phyloP scores from a whole-genome alignment of 1,140 invertebrate species.

The Pantala flavescens region DNA sequence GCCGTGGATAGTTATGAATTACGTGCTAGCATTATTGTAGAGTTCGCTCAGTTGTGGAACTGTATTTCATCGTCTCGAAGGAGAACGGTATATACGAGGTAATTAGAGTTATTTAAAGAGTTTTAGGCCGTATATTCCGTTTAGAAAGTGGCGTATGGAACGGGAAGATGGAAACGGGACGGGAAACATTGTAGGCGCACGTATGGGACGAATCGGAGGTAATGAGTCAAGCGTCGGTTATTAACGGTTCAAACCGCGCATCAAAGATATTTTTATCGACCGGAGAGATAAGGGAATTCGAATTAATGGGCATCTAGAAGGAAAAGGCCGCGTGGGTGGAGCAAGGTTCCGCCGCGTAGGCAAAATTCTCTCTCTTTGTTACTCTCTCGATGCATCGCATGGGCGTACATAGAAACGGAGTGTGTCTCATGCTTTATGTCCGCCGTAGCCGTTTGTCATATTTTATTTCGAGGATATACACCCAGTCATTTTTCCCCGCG shows the following conservation, averaged over 20 bases:
- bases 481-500: neutral
- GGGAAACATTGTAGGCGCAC: neutral
- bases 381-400: neutral
- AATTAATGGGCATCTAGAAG: neutral
- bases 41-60: neutral
- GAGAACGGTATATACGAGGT: neutral
- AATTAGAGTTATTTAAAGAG: conserved; percentile 8
- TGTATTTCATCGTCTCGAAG: neutral
- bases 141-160: neutral
- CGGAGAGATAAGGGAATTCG: neutral
- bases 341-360: neutral
- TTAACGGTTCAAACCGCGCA: neutral
- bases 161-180: neutral
- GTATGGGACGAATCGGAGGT: neutral
- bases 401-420: neutral
- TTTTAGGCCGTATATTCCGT: neutral
- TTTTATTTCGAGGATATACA: neutral
- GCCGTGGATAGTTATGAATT: too few species aligned
- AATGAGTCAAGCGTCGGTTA: neutral
- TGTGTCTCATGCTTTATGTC: neutral
- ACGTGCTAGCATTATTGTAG: too few species aligned
- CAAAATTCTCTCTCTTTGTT: neutral
- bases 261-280: neutral
- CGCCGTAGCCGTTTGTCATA: neutral
- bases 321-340: neutral